Conservation (phyloP, 2,888 invertebrate species). For the Mellilla xanthometata region DNA sequence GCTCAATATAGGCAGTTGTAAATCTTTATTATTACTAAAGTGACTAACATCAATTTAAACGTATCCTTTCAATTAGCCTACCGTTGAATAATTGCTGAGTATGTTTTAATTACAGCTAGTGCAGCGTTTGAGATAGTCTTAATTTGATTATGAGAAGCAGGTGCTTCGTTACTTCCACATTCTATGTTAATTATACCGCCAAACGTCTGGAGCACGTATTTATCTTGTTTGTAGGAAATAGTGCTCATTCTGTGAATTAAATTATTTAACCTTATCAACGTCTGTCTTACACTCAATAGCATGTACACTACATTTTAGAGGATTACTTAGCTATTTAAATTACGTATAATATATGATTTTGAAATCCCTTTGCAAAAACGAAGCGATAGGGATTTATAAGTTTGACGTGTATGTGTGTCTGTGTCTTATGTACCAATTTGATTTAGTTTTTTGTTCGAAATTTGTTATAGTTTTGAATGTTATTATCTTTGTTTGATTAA, state of each 20-base stretch:
- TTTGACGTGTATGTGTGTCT: too few relatives aligned
- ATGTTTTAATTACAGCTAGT: constrained; percentile 12
- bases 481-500: too few relatives aligned
- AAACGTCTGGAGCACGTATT: background rate
- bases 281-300: too few relatives aligned
- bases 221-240: constrained; percentile 1
- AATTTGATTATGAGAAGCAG: constrained; percentile 11
- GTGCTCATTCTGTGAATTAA: background rate
- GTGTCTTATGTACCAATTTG: too few relatives aligned
- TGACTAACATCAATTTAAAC: constrained; percentile 12
- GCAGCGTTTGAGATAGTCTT: constrained; percentile 1
- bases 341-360: too few relatives aligned
- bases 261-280: too few relatives aligned
- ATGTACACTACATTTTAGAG: too few relatives aligned
- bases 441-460: too few relatives aligned
- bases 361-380: too few relatives aligned
- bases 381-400: too few relatives aligned
- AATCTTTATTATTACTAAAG: constrained; percentile 13
- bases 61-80: constrained; percentile 6
- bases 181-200: background rate
- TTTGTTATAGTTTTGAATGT: too few relatives aligned
- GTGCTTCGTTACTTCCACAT: constrained; percentile 2
- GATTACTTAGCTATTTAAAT: too few relatives aligned
- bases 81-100: constrained; percentile 23
- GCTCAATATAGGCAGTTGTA: constrained; percentile 10